These are phyloP conservation scores for Oryzias dopingdopingensis DNA, from an alignment of 2,797 vertebrate species.

Conservation along the genomic window DNA sequence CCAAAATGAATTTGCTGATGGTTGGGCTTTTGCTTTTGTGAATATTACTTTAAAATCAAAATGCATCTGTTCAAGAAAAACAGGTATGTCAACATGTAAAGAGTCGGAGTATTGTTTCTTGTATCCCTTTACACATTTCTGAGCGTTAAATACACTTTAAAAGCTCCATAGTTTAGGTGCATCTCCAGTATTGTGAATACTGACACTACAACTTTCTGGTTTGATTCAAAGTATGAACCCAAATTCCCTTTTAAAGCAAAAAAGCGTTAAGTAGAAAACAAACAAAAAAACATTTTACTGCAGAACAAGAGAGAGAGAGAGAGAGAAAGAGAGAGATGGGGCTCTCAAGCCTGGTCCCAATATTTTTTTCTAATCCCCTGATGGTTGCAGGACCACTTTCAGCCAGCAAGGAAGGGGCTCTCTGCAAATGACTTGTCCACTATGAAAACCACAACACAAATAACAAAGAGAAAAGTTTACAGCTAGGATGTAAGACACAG, in stretches of 20 bases:
- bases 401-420: constrained; percentile 97
- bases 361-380: constrained; percentile 98
- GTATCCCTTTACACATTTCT: neutral
- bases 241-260: constrained; percentile 41
- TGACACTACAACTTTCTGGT: constrained; percentile 19
- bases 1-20: too few relatives aligned
- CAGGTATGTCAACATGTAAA: neutral
- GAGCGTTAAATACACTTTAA: neutral
- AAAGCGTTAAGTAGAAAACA: constrained; percentile 86
- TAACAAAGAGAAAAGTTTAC: constrained; percentile 99
- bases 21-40: too few relatives aligned
- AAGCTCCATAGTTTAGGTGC: constrained; percentile 29
- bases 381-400: constrained; percentile 95
- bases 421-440: constrained; percentile 99
- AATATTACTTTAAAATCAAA: neutral
- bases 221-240: constrained; percentile 26
- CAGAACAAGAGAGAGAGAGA: constrained; percentile 87
- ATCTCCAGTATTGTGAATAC: constrained; percentile 36
- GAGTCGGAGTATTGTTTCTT: neutral
- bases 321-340: constrained; percentile 82
- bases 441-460: constrained; percentile 99
- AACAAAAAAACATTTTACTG: constrained; percentile 89
- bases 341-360: constrained; percentile 92
- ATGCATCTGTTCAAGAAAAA: neutral
- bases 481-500: constrained; percentile 74